Evolutionary conservation across 2,888 invertebrate genomes (phyloP).

Genomic region (Priocnemis perturbator): DNA sequence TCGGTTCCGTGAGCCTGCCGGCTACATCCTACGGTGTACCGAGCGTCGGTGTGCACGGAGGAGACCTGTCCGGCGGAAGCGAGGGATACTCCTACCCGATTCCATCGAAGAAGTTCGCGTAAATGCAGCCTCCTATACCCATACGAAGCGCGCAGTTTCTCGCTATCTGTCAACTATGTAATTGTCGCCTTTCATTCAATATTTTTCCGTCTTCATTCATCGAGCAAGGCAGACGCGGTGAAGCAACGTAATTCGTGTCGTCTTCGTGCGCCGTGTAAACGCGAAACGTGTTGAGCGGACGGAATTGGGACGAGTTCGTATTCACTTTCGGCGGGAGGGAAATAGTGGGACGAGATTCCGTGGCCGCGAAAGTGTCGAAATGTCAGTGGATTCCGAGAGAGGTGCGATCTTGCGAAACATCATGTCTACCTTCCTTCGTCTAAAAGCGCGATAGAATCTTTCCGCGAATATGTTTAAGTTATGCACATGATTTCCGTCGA

Average conservation of each 20-base stretch:
- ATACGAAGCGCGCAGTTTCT: no score
- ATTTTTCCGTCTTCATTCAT: no score
- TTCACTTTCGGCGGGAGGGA: not conserved
- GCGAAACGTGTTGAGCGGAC: not conserved
- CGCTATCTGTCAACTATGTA: no score
- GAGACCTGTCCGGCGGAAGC: slow-evolving; percentile 9
- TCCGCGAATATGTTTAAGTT: no score
- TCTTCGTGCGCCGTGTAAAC: no score
- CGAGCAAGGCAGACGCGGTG: no score
- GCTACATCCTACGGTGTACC: slow-evolving; percentile 23
- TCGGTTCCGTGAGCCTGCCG: slow-evolving; percentile 8
- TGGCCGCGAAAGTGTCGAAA: not conserved
- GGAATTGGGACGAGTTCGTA: not conserved
- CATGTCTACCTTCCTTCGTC: no score
- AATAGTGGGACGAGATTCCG: not conserved
- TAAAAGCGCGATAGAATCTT: no score
- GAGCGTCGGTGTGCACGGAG: not conserved
- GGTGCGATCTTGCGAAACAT: no score
- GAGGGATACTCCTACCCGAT: slow-evolving; percentile 53
- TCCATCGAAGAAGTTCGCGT: slow-evolving; percentile 43
- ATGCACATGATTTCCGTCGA: no score
- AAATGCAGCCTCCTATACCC: slow-evolving; percentile 2
- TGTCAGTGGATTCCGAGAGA: not conserved
- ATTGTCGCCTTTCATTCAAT: no score
- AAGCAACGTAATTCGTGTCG: no score